A percentile compares a stretch with the other conserved stretches of the same genome.
phyloP scores from a whole-genome alignment of 2,888 invertebrate species.

The Pedicia rivosa region DNA sequence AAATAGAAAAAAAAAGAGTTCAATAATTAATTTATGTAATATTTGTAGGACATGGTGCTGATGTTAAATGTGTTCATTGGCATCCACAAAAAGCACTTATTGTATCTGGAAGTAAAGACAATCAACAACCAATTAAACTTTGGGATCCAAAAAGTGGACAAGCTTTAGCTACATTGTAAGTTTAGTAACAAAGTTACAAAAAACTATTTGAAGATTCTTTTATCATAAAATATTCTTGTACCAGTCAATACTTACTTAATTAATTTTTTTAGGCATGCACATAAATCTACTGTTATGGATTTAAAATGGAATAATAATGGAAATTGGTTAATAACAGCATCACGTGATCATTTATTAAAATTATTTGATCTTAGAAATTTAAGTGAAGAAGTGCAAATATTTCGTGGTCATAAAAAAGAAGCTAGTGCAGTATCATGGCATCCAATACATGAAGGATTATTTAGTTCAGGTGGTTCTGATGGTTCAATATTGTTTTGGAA shows the following conservation, averaged over 20 bases:
- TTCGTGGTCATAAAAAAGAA: constrained; percentile 98
- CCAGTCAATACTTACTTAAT: no score
- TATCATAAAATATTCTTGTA: no score
- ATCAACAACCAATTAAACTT: constrained; percentile 96
- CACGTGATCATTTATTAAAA: constrained; percentile 91
- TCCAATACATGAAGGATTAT: constrained; percentile 92
- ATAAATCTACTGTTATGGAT: constrained; percentile 99
- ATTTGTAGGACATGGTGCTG: constrained; percentile 77
- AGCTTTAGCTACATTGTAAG: constrained; percentile 86
- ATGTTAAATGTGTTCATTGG: constrained; percentile 99
- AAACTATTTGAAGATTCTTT: background rate
- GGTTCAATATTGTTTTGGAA: constrained; percentile 98
- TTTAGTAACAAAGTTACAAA: constrained; percentile 30
- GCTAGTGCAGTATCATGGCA: constrained; percentile 97
- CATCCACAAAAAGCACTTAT: constrained; percentile 95
- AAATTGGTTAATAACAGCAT: constrained; percentile 98
- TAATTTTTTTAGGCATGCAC: constrained; percentile 93
- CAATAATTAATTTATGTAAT: background rate
- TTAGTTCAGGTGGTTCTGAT: constrained; percentile 97
- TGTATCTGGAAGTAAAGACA: constrained; percentile 97
- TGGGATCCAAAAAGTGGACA: constrained; percentile 98
- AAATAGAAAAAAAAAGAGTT: background rate
- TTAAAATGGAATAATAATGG: constrained; percentile 99
- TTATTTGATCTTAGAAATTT: constrained; percentile 95
- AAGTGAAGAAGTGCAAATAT: constrained; percentile 88